A percentile compares a stretch with the other conserved stretches of the same genome.
These are phyloP conservation scores for Rotaria socialis DNA, from an alignment of 2,888 invertebrate genomes.

Conservation along the genomic window DNA sequence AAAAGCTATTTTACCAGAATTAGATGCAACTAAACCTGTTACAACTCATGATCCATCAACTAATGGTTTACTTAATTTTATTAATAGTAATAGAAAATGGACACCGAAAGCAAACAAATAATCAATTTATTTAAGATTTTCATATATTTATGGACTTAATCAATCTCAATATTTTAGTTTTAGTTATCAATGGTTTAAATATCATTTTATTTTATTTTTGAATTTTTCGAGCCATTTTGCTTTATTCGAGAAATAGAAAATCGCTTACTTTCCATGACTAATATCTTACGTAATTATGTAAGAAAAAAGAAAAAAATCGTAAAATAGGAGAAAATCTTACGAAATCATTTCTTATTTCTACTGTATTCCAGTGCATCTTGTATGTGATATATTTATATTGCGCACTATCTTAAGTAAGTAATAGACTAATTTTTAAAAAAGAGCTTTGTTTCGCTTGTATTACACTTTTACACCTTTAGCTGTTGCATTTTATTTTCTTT, in stretches of 20 bases:
- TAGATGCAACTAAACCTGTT: constrained; percentile 66
- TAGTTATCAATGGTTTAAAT: neutral
- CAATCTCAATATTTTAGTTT: too few species aligned
- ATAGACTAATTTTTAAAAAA: neutral
- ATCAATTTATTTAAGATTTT: neutral
- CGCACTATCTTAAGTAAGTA: neutral
- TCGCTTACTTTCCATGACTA: neutral
- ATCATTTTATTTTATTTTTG: neutral
- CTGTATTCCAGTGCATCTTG: too few species aligned
- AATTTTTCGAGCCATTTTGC: neutral
- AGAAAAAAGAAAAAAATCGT: too few species aligned
- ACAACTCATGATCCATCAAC: constrained; percentile 84
- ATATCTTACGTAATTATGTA: neutral
- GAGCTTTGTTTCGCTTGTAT: too few species aligned
- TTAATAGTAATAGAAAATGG: constrained; percentile 61
- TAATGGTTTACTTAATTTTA: constrained; percentile 92
- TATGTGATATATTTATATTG: constrained; percentile 82
- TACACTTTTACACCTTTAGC: too few species aligned
- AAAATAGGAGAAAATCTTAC: too few species aligned
- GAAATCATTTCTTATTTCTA: too few species aligned
- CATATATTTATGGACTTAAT: neutral
- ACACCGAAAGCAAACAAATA: neutral
- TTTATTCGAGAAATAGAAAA: neutral
- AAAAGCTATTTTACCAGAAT: constrained; percentile 92
- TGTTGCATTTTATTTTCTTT: too few species aligned